phyloP scores from a whole-genome alignment of 2,888 invertebrate species.

The Rotaria sp. region DNA sequence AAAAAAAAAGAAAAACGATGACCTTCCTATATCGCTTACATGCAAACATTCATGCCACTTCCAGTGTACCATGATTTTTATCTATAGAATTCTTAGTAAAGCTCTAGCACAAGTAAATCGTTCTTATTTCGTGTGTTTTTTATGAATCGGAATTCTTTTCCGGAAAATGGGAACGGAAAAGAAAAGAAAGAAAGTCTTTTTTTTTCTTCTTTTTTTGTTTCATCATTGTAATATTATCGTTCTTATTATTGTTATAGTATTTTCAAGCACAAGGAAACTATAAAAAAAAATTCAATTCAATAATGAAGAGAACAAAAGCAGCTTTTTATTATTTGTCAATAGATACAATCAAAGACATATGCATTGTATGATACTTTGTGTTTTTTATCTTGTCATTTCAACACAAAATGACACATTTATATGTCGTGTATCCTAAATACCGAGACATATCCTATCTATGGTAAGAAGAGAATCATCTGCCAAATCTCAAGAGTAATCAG shows the following conservation, averaged over 20 bases:
- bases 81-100: neutral
- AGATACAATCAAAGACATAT: neutral
- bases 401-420: neutral
- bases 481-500: neutral
- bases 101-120: neutral
- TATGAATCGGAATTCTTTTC: neutral
- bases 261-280: neutral
- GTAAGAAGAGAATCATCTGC: neutral
- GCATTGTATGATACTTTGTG: conserved; percentile 35
- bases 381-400: conserved; percentile 43
- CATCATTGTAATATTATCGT: neutral
- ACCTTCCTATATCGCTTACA: conserved; percentile 33
- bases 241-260: neutral
- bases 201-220: neutral
- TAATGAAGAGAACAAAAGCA: neutral
- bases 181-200: neutral
- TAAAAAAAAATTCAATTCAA: neutral
- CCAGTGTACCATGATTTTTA: neutral
- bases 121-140: neutral
- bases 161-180: neutral
- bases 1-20: neutral
- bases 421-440: neutral
- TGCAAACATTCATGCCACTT: conserved; percentile 19
- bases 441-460: neutral
- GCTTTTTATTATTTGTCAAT: neutral